Evolutionary conservation across 1,140 invertebrate species (phyloP).

Genomic region (Penaeus vannamei): DNA sequence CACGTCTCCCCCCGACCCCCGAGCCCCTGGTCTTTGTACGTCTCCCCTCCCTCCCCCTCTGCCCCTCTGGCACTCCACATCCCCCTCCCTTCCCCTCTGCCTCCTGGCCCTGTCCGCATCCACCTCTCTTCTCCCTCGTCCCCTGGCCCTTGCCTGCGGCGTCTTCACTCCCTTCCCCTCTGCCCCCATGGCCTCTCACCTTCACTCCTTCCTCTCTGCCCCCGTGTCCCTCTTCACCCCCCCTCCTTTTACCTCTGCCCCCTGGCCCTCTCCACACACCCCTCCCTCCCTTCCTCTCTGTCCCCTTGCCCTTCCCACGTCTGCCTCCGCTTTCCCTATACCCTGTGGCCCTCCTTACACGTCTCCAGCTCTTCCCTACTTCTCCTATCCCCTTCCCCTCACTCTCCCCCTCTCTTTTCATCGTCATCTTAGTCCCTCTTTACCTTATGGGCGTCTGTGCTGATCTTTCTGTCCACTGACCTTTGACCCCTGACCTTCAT

Average conservation of each 20-base stretch:
- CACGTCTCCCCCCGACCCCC: no score
- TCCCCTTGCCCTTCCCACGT: background rate
- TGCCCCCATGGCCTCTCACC: background rate
- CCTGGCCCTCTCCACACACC: background rate
- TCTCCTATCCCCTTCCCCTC: background rate
- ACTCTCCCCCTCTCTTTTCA: background rate
- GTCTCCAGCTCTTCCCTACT: background rate
- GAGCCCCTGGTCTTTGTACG: no score
- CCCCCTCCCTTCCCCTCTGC: background rate
- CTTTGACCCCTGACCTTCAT: no score
- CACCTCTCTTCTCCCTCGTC: background rate
- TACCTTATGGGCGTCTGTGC: background rate
- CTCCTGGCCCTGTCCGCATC: background rate
- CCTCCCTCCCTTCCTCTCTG: background rate
- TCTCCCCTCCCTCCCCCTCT: no score
- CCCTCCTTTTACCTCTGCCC: background rate
- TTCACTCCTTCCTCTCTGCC: background rate
- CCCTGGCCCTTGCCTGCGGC: background rate
- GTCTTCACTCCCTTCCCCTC: background rate
- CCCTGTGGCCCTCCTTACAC: background rate
- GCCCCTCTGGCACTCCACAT: no score
- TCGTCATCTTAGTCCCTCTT: background rate
- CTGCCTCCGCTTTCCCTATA: background rate
- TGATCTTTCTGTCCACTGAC: no score
- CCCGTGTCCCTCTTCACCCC: background rate